Conservation (phyloP, 2,113 vertebrate species). For the Amblyopsis rosae region DNA sequence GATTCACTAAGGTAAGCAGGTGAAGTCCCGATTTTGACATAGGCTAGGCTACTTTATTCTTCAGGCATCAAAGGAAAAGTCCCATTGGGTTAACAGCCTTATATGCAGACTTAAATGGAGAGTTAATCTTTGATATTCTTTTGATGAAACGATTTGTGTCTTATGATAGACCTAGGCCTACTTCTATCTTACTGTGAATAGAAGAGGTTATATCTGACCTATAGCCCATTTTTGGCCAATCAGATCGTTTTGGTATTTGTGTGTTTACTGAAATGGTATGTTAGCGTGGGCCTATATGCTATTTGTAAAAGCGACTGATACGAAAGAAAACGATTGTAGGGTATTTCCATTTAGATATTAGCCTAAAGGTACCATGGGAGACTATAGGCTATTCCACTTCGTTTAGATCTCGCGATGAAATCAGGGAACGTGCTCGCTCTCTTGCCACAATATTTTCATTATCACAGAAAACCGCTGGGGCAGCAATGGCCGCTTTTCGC, state of each 20-base stretch:
- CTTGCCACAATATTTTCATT: slow-evolving; percentile 34
- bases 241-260: too few relatives aligned
- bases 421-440: slow-evolving; percentile 24
- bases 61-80: slow-evolving; percentile 69
- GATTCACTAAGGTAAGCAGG: slow-evolving; percentile 50
- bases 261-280: too few relatives aligned
- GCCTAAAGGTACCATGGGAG: too few relatives aligned
- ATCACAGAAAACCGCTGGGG: slow-evolving; percentile 36
- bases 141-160: slow-evolving; percentile 38
- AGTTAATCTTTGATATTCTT: slow-evolving; percentile 67
- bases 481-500: slow-evolving; percentile 76
- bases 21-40: slow-evolving; percentile 43
- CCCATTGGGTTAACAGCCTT: slow-evolving; percentile 57
- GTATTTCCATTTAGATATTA: too few relatives aligned
- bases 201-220: background rate
- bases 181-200: background rate
- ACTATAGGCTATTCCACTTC: too few relatives aligned
- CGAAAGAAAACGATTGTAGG: too few relatives aligned
- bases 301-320: too few relatives aligned
- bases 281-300: too few relatives aligned
- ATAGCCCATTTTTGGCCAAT: too few relatives aligned
- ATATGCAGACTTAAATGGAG: slow-evolving; percentile 56
- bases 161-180: background rate
- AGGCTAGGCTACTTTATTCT: slow-evolving; percentile 58
- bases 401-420: slow-evolving; percentile 71